Conservation (phyloP, 2,113 vertebrate genomes). For the Leptobrachium leishanense region DNA sequence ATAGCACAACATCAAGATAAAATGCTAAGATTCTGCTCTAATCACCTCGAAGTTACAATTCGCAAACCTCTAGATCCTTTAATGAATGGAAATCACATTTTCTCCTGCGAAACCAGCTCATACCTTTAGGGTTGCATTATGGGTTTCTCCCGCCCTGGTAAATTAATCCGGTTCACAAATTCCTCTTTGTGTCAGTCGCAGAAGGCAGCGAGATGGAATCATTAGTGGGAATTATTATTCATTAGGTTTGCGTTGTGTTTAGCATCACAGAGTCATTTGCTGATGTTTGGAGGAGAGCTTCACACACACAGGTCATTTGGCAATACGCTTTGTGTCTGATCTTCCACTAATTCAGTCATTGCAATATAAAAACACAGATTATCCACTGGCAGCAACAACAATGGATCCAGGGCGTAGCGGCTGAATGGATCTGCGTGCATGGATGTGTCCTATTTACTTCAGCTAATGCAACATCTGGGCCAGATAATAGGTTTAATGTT, state of each 20-base stretch:
- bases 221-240: conserved; percentile 12
- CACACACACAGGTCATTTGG: conserved; percentile 9
- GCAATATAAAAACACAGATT: not conserved
- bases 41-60: too few relatives aligned
- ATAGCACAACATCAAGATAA: too few relatives aligned
- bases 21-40: too few relatives aligned
- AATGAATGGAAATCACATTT: too few relatives aligned
- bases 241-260: conserved; percentile 11
- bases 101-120: too few relatives aligned
- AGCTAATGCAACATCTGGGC: conserved; percentile 20
- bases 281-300: not conserved
- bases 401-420: conserved; percentile 7
- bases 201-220: not conserved
- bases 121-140: too few relatives aligned
- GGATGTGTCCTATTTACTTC: conserved; percentile 11
- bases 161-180: too few relatives aligned
- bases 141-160: too few relatives aligned
- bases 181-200: too few relatives aligned
- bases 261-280: not conserved
- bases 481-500: not conserved
- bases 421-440: not conserved
- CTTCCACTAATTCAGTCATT: conserved; percentile 14
- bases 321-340: conserved; percentile 5
- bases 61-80: too few relatives aligned
- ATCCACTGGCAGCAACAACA: not conserved